Conservation (phyloP, 2,888 invertebrate genomes). For the Acanthosepion esculentum region DNA sequence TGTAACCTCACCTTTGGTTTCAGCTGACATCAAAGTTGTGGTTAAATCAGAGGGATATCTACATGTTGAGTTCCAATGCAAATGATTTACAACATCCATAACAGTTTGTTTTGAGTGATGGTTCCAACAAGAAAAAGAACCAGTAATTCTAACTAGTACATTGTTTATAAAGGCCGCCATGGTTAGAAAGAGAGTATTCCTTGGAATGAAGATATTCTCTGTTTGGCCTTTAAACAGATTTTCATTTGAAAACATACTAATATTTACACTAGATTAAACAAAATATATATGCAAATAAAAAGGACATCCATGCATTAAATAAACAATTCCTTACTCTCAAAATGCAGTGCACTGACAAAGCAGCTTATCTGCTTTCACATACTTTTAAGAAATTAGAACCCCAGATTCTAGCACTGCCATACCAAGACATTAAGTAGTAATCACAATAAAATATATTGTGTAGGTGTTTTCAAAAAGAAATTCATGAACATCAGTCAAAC, state of each 20-base stretch:
- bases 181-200: not conserved
- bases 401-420: not conserved
- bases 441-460: not conserved
- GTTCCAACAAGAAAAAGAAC: slow-evolving; percentile 18
- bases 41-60: not conserved
- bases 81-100: not conserved
- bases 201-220: slow-evolving; percentile 14
- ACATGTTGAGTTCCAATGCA: not conserved
- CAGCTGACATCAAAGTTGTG: not conserved
- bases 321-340: not conserved
- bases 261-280: not conserved
- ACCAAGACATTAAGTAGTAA: not conserved
- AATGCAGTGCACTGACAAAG: not conserved
- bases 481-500: not conserved
- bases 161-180: slow-evolving; percentile 15
- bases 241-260: not conserved
- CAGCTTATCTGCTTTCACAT: not conserved
- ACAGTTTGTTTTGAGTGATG: slow-evolving; percentile 33
- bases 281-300: slow-evolving; percentile 22
- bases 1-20: not conserved
- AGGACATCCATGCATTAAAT: not conserved
- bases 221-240: slow-evolving; percentile 33
- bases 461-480: not conserved
- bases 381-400: not conserved
- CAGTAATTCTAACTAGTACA: not conserved